phyloP scores from a whole-genome alignment of 2,888 invertebrate species.

The Machimus atricapillus region DNA sequence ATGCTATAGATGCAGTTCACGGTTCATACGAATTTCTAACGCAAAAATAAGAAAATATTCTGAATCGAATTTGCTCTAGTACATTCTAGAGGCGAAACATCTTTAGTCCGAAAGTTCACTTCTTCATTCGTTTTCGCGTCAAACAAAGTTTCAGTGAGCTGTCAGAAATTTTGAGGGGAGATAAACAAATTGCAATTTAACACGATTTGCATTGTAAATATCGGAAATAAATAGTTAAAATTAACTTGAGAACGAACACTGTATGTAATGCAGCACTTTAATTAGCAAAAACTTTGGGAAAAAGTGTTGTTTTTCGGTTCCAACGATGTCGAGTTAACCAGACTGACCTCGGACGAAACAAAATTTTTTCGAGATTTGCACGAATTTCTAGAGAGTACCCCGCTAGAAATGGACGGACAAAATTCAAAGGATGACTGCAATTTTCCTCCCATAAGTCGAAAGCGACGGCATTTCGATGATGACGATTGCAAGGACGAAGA shows the following conservation, averaged over 20 bases:
- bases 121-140: background rate
- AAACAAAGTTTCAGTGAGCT: constrained; percentile 5
- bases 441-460: background rate
- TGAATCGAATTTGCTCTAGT: background rate
- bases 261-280: background rate
- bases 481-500: constrained; percentile 33
- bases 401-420: background rate
- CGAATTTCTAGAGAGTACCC: background rate
- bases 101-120: background rate
- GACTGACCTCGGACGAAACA: background rate
- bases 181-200: constrained; percentile 1
- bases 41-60: too few species aligned
- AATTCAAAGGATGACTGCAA: background rate
- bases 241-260: background rate
- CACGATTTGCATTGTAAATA: background rate
- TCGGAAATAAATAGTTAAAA: background rate
- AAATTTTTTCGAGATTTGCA: background rate
- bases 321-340: background rate
- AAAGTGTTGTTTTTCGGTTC: background rate
- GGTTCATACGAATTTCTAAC: background rate
- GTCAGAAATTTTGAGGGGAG: background rate
- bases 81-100: background rate
- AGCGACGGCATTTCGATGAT: background rate
- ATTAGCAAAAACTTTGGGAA: background rate
- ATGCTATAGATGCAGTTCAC: background rate